Conservation (phyloP, 2,888 invertebrate genomes). For the Leptinotarsa peninsularis region DNA sequence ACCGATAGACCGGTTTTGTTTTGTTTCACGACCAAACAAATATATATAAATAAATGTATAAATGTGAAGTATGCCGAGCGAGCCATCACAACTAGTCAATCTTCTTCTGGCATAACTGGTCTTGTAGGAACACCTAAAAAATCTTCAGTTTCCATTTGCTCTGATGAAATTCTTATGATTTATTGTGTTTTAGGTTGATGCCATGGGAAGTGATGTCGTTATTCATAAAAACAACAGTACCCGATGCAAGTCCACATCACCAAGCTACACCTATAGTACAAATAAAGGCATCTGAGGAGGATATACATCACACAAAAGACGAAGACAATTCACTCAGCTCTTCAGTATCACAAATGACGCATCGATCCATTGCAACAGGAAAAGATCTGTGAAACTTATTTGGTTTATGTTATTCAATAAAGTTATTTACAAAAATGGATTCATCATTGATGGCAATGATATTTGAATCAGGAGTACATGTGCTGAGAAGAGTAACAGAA, state of each 20-base stretch:
- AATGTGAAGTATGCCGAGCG: too few species aligned
- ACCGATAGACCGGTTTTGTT: too few species aligned
- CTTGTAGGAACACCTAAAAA: too few species aligned
- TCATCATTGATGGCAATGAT: too few species aligned
- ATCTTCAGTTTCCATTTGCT: too few species aligned
- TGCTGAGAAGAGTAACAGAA: too few species aligned
- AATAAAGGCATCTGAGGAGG: constrained; percentile 40
- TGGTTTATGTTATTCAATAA: not conserved
- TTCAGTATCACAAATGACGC: constrained; percentile 47
- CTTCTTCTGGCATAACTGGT: too few species aligned
- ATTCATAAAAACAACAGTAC: constrained; percentile 75
- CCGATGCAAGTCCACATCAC: constrained; percentile 73
- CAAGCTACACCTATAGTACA: constrained; percentile 41
- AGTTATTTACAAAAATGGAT: not conserved
- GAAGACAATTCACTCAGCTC: constrained; percentile 43
- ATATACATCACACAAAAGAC: constrained; percentile 34
- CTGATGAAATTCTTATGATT: not conserved
- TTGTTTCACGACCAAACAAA: too few species aligned
- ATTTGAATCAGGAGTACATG: too few species aligned
- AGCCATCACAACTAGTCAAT: too few species aligned
- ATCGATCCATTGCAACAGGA: constrained; percentile 43
- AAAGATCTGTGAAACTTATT: constrained; percentile 48
- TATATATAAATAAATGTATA: too few species aligned
- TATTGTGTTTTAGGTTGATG: constrained; percentile 72
- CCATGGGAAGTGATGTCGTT: constrained; percentile 79